phyloP scores from a whole-genome alignment of 2,888 invertebrate species.

The Homarus gammarus region DNA sequence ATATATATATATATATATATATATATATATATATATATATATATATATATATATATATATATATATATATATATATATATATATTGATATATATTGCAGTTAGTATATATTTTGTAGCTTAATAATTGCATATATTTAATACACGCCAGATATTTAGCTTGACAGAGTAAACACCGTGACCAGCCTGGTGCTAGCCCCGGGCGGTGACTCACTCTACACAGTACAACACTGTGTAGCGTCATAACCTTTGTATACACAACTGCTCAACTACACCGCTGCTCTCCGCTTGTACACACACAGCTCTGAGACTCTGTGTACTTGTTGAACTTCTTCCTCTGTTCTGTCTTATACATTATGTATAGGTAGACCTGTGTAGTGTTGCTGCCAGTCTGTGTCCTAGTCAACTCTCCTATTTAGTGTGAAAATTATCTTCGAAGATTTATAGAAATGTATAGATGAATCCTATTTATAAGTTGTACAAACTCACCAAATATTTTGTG shows the following conservation, averaged over 20 bases:
- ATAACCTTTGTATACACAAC: neutral
- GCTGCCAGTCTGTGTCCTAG: neutral
- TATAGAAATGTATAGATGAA: neutral
- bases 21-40: conserved; percentile 16
- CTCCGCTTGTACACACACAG: neutral
- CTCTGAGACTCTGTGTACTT: neutral
- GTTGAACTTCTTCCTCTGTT: neutral
- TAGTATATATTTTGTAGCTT: neutral
- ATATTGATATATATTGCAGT: neutral
- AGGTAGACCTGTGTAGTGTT: neutral
- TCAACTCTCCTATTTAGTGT: neutral
- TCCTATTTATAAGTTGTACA: neutral
- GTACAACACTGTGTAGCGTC: neutral
- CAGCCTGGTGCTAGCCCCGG: neutral
- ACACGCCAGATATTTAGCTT: neutral
- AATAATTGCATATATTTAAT: neutral
- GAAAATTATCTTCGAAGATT: neutral
- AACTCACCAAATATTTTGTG: neutral
- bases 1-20: conserved; percentile 16
- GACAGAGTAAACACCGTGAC: neutral
- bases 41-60: conserved; percentile 26
- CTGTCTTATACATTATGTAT: neutral
- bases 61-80: conserved; percentile 26
- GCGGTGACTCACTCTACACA: neutral
- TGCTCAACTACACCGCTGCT: neutral